Evolutionary conservation across 2,797 vertebrate genomes (phyloP), one percentile per base, ranked within the genome.

Genomic region (Acestrorhynchus altus): DNA sequence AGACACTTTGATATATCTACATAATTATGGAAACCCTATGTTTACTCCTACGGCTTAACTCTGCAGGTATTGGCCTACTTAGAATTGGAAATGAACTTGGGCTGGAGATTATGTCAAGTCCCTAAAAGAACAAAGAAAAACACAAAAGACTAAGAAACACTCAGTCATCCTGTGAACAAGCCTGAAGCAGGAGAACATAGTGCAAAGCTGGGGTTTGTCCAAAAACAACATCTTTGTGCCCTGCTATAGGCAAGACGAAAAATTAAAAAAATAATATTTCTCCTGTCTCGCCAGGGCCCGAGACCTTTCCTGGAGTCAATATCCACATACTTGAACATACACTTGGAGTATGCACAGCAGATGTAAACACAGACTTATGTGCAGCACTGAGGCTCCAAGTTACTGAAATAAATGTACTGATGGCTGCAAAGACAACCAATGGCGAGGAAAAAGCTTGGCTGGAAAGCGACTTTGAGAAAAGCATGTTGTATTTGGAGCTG

Each of bases 171-270:
- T 24, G 15, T 28, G 11, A 56, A 81, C 83, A 74, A 71, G 80
- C 79, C 28, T 82, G 82, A 90, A 89, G 89, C 79, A 78, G 79
- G 83, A 85, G 82, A 86, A 86, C 87, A 65, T 81, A 89, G 86
- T 57, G 46, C 75, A 65, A 72, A 71, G 76, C 60, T 49, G 72
- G 83, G 75, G 86, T 86, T 88, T 87, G 86, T 89, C 86, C 66
- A 49, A 40, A 63, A 59, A 81, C 80, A 72, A 84, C 77, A 76
- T 86, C 81, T 85, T 26, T 44, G 35, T 44, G 35, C 56, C 31
- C 20, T 49, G 28, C 67, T 22, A 67, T 42, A 61, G 57, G 18
- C 70, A 63, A 71, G 15, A n/a, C n/a, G n/a, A n/a, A n/a, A n/a
- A n/a, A n/a, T n/a, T 16, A 18, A 15, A 31, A 28, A 76, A 60